These are phyloP conservation scores for Epinephelus cyanopodus DNA, from an alignment of 2,113 vertebrate species.

Conservation along the genomic window DNA sequence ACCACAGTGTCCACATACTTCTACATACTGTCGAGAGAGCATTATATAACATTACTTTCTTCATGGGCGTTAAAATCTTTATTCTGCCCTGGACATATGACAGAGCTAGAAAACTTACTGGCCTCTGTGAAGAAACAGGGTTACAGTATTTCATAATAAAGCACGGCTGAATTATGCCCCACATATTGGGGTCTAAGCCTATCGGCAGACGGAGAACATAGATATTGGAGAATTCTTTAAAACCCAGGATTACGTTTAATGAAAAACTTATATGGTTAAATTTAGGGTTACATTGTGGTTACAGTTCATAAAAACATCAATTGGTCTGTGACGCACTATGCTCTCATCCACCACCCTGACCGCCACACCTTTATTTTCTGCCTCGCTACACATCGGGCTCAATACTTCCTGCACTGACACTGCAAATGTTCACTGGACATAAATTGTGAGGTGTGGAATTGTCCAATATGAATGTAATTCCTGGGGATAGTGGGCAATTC, in stretches of 20 bases:
- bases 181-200: neutral
- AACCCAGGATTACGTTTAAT: too few species aligned
- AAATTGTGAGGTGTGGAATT: neutral
- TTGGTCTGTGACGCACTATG: neutral
- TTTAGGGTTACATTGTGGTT: too few species aligned
- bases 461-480: neutral
- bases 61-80: neutral
- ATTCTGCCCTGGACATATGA: neutral
- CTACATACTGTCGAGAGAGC: neutral
- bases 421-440: neutral
- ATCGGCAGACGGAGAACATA: neutral
- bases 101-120: neutral
- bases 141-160: constrained; percentile 1
- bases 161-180: neutral
- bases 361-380: constrained; percentile 2
- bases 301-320: neutral
- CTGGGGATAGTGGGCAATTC: neutral
- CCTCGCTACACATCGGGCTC: neutral
- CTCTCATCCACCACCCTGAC: neutral
- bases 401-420: neutral
- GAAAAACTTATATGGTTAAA: neutral
- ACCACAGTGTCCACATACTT: neutral
- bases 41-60: neutral
- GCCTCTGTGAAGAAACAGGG: neutral
- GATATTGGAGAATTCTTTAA: neutral